These are phyloP conservation scores for Brachionus angularis DNA, from an alignment of 1,140 invertebrate species.

Conservation along the genomic window DNA sequence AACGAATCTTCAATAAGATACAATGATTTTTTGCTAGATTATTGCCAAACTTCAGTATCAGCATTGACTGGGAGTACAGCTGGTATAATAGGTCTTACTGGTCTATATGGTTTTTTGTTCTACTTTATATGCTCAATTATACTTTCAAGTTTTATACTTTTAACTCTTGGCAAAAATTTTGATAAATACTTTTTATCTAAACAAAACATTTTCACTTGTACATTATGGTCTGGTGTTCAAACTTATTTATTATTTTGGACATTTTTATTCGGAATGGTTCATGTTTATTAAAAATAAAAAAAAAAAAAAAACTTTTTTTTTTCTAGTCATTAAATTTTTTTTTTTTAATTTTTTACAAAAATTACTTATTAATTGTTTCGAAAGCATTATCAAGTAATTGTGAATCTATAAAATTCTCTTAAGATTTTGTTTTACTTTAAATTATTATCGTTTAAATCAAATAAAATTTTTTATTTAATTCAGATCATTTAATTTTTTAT, in stretches of 20 bases:
- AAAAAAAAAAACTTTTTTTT: no score
- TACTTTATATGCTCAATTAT: conserved; percentile 79
- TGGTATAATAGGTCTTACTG: conserved; percentile 84
- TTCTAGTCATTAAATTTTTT: no score
- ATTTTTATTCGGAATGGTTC: conserved; percentile 57
- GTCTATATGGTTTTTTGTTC: conserved; percentile 85
- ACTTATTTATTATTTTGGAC: conserved; percentile 58
- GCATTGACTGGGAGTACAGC: conserved; percentile 84
- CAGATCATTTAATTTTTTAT: no score
- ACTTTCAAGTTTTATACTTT: conserved; percentile 64
- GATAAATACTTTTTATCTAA: conserved; percentile 1
- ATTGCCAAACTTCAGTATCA: conserved; percentile 88
- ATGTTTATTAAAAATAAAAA: conserved; percentile 58
- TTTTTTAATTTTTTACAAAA: no score
- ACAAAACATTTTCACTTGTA: conserved; percentile 46
- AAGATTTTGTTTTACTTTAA: no score
- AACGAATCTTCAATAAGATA: background rate
- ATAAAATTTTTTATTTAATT: no score
- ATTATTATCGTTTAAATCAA: no score
- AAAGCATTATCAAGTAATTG: no score
- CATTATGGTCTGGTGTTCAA: conserved; percentile 53
- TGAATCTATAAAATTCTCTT: no score
- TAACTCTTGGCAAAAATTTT: background rate
- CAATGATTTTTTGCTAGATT: conserved; percentile 65
- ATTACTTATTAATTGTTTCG: no score